These are phyloP conservation scores for Campaea margaritaria DNA, from an alignment of 2,888 invertebrate species.

Conservation along the genomic window DNA sequence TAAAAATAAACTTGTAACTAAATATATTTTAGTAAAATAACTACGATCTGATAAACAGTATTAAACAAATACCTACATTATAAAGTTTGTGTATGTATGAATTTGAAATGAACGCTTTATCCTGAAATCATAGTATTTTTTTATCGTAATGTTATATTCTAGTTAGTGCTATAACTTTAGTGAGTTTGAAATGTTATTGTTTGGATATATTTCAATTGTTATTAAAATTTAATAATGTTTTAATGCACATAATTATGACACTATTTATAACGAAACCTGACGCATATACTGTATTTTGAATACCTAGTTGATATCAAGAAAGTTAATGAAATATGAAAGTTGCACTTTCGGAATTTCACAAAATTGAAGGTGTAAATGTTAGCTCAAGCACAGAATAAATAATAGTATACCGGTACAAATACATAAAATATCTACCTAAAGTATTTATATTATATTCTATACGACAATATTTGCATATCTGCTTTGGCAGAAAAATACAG, in stretches of 20 bases:
- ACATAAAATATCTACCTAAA: no score
- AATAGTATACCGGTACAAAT: no score
- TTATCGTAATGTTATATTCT: slow-evolving; percentile 48
- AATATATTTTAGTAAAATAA: slow-evolving; percentile 36
- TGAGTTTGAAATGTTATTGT: slow-evolving; percentile 20
- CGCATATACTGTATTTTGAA: not conserved
- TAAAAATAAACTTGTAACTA: slow-evolving; percentile 19
- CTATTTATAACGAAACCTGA: not conserved
- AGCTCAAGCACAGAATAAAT: no score
- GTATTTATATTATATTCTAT: no score
- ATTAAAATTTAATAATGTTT: slow-evolving; percentile 14
- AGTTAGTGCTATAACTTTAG: slow-evolving; percentile 21
- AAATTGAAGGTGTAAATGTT: no score
- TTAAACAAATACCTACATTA: slow-evolving; percentile 55
- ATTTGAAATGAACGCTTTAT: slow-evolving; percentile 61
- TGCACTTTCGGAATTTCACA: no score
- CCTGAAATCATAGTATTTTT: slow-evolving; percentile 72
- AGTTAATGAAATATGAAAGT: no score
- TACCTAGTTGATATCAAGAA: no score
- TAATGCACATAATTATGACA: slow-evolving; percentile 7
- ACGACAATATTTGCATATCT: no score
- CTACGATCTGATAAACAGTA: slow-evolving; percentile 62
- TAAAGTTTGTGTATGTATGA: slow-evolving; percentile 38
- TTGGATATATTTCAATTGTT: slow-evolving; percentile 29
- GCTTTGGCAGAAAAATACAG: no score